Conservation (phyloP, 2,113 vertebrate species). For the Vireo altiloquus region DNA sequence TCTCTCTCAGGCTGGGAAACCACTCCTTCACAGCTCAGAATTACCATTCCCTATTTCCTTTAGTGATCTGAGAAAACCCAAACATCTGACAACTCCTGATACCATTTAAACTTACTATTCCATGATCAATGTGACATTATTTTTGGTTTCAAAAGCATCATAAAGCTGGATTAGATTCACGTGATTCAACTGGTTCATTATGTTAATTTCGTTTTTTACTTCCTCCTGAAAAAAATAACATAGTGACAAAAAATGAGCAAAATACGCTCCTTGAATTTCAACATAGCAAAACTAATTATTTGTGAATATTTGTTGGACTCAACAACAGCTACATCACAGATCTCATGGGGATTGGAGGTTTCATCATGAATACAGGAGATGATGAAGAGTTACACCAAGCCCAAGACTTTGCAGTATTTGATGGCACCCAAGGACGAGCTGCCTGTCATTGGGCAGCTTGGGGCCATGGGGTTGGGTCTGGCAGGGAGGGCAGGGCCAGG, state of each 20-base stretch:
- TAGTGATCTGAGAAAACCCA: background rate
- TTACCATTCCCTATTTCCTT: background rate
- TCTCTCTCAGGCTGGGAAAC: background rate
- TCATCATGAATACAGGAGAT: background rate
- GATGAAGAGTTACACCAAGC: background rate
- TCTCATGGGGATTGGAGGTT: background rate
- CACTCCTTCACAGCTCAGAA: background rate
- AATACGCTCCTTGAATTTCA: background rate
- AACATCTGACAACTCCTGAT: background rate
- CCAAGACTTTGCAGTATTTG: background rate
- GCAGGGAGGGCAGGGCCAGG: background rate
- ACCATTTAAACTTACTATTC: slow-evolving; percentile 81
- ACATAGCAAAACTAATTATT: background rate
- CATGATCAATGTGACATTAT: slow-evolving; percentile 84
- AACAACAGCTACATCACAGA: background rate
- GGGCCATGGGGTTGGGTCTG: too few species aligned
- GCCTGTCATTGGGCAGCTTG: rapidly evolving
- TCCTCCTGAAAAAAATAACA: slow-evolving; percentile 75
- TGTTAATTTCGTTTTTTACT: slow-evolving; percentile 87
- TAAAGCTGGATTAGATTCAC: slow-evolving; percentile 89
- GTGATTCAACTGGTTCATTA: slow-evolving; percentile 90
- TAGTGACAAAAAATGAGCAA: background rate
- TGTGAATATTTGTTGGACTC: too few species aligned
- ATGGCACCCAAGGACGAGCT: too few species aligned
- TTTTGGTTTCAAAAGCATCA: slow-evolving; percentile 87